Evolutionary conservation across 2,113 vertebrate species (phyloP).

Genomic region (Gracilinanus agilis): DNA sequence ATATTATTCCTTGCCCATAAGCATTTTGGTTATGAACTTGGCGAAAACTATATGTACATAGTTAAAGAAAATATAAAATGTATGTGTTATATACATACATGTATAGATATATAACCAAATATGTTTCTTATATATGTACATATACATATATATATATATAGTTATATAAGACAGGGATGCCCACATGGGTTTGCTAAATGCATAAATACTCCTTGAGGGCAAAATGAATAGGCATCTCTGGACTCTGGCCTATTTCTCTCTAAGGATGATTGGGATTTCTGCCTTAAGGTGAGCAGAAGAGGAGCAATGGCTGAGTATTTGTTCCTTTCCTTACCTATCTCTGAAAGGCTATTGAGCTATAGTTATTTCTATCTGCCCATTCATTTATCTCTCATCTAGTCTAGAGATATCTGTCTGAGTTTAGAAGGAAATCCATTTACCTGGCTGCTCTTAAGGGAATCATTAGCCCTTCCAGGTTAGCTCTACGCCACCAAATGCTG

Average conservation of each 20-base stretch:
- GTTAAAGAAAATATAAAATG: not conserved
- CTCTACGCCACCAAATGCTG: not conserved
- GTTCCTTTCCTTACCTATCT: not conserved
- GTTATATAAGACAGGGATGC: not conserved
- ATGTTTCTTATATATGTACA: not conserved
- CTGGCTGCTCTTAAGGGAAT: not conserved
- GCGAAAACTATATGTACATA: not conserved
- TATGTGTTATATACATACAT: not conserved
- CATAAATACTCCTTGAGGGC: not conserved
- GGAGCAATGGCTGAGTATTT: not conserved
- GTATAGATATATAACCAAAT: not conserved
- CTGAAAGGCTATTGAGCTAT: not conserved
- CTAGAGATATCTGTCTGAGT: not conserved
- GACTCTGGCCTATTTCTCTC: not conserved
- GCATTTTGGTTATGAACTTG: not conserved
- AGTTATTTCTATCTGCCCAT: not conserved
- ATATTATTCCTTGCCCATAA: not conserved
- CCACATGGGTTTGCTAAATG: not conserved
- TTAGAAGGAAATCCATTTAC: not conserved
- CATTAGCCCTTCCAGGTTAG: not conserved
- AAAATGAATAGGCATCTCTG: not conserved
- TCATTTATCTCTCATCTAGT: not conserved
- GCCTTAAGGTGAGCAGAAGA: not conserved
- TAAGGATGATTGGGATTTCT: not conserved
- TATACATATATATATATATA: not conserved